phyloP scores from a whole-genome alignment of 1,140 invertebrate genomes.

The Bombus turneri region DNA sequence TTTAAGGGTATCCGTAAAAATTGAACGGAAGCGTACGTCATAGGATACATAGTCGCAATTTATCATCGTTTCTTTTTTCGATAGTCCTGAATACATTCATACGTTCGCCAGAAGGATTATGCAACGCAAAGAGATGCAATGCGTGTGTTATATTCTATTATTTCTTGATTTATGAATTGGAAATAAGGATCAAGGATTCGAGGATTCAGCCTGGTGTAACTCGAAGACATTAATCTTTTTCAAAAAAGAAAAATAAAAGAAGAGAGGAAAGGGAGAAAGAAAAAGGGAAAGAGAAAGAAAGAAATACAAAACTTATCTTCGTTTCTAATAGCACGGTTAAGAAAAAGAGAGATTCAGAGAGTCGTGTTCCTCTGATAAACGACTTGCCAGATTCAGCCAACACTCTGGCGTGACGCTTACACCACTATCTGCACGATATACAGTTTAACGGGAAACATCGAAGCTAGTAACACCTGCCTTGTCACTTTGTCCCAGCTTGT shows the following conservation, averaged over 20 bases:
- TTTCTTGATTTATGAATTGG: background rate
- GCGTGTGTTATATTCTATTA: slow-evolving; percentile 4
- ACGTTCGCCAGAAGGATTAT: background rate
- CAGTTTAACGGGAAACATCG: slow-evolving; percentile 32
- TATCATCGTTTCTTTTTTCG: slow-evolving; percentile 37
- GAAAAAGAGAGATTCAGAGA: slow-evolving; percentile 1
- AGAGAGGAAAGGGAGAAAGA: background rate
- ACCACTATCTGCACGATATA: slow-evolving; percentile 29
- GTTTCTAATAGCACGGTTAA: slow-evolving; percentile 45
- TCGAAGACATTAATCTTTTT: background rate
- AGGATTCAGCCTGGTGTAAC: background rate
- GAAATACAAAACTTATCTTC: slow-evolving; percentile 53
- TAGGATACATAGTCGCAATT: background rate
- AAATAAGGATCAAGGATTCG: background rate
- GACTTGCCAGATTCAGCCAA: slow-evolving; percentile 61
- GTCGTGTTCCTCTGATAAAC: slow-evolving; percentile 50
- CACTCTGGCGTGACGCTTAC: slow-evolving; percentile 14
- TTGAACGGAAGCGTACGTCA: slow-evolving; percentile 18
- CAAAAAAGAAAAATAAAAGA: too few species aligned
- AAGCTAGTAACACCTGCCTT: slow-evolving; percentile 23
- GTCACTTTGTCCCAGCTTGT: slow-evolving; percentile 3
- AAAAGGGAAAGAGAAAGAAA: background rate
- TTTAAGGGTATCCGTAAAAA: background rate
- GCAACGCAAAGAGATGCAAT: too few species aligned
- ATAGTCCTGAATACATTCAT: slow-evolving; percentile 15